Conservation (phyloP, 2,113 vertebrate species). For the Halcyon senegalensis region DNA sequence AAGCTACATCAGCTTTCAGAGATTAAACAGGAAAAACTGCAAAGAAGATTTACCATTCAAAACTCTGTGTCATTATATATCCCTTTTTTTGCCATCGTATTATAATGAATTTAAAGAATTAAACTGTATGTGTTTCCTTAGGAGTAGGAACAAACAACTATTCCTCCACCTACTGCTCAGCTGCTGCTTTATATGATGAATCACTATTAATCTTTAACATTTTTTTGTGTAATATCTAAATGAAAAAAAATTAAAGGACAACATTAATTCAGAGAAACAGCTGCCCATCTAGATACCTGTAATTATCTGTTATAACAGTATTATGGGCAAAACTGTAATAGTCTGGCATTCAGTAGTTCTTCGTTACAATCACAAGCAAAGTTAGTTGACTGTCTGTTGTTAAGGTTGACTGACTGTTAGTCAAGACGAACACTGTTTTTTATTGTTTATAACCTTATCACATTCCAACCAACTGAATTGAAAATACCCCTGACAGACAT, state of each 20-base stretch:
- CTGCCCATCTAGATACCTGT: constrained; percentile 11
- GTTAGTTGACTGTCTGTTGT: background rate
- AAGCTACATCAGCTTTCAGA: background rate
- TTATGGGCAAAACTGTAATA: background rate
- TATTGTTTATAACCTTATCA: constrained; percentile 25
- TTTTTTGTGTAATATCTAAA: constrained; percentile 7
- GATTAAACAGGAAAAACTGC: constrained; percentile 35
- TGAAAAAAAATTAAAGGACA: background rate
- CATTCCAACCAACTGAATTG: background rate
- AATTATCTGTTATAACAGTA: constrained; percentile 1
- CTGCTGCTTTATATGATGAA: constrained; percentile 69
- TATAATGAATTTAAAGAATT: constrained; percentile 14
- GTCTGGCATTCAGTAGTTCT: background rate
- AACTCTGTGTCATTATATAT: constrained; percentile 8
- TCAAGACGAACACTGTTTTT: background rate
- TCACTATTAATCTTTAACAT: constrained; percentile 47
- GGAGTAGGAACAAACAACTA: constrained; percentile 36
- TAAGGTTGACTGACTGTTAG: constrained; percentile 22
- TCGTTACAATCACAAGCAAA: background rate
- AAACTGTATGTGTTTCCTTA: constrained; percentile 15
- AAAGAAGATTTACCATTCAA: background rate
- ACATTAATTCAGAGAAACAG: constrained; percentile 14
- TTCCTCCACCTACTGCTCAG: constrained; percentile 63
- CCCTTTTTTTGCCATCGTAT: constrained; percentile 11
- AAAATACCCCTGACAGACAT: background rate